Percentiles rank a stretch among this genome's conserved stretches.
Conservation (phyloP, 2,888 invertebrate genomes). For the Dasypolia templi region DNA sequence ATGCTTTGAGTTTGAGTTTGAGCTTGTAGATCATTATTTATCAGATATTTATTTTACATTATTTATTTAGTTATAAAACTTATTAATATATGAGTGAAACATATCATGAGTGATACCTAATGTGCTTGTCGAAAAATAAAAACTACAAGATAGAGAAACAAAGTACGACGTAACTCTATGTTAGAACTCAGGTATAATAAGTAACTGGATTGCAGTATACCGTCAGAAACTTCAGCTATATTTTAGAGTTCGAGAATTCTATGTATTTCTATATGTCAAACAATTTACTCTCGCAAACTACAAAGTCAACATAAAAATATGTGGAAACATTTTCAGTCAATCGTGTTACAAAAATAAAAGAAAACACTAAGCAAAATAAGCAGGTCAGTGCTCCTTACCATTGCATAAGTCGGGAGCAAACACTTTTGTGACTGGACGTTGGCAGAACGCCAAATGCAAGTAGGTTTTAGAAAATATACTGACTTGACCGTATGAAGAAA, state of each 20-base stretch:
- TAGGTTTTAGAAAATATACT: conserved; percentile 33
- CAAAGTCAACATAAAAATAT: conserved; percentile 13
- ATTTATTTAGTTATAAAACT: too few relatives aligned
- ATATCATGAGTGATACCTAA: too few relatives aligned
- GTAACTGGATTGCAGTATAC: not conserved
- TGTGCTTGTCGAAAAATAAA: too few relatives aligned
- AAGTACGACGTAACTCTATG: too few relatives aligned
- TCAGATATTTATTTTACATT: too few relatives aligned
- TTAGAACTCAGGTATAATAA: too few relatives aligned
- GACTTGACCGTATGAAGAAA: not conserved
- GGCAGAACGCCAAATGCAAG: conserved; percentile 52
- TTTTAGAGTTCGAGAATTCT: not conserved
- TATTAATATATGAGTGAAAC: too few relatives aligned
- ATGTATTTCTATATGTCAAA: conserved; percentile 1
- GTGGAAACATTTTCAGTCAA: conserved; percentile 7
- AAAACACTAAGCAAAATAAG: conserved; percentile 24
- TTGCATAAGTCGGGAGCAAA: conserved; percentile 38
- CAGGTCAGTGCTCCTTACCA: conserved; percentile 38
- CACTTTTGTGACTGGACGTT: conserved; percentile 40
- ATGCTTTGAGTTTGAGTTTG: too few relatives aligned
- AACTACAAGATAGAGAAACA: too few relatives aligned
- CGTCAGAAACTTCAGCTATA: conserved; percentile 1
- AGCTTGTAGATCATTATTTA: too few relatives aligned
- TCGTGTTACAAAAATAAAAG: not conserved
- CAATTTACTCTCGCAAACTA: conserved; percentile 7